These are phyloP conservation scores for Pogonomyrmex barbatus DNA, from an alignment of 1,140 invertebrate species.

Conservation along the genomic window DNA sequence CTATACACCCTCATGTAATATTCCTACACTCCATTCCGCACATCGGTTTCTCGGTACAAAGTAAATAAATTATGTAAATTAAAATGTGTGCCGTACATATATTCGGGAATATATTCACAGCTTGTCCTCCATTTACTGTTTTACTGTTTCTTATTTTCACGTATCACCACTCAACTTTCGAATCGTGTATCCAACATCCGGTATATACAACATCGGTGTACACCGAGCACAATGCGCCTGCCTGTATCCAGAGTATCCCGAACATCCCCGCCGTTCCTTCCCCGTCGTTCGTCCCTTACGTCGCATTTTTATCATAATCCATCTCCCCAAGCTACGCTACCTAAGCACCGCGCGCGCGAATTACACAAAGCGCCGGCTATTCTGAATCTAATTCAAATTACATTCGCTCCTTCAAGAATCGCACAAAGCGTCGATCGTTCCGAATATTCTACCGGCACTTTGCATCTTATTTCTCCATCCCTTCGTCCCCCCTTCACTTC, in stretches of 20 bases:
- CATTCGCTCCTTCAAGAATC: neutral
- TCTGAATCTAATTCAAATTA: neutral
- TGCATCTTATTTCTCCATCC: neutral
- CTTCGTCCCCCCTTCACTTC: no score
- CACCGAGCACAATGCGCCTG: neutral
- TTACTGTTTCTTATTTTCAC: neutral
- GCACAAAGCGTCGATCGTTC: no score
- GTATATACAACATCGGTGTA: no score
- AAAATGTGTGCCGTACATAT: neutral
- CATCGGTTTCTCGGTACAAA: neutral
- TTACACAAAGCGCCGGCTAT: neutral
- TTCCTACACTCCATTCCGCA: neutral
- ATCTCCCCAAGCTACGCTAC: neutral
- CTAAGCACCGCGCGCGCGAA: neutral
- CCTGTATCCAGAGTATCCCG: neutral
- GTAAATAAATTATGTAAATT: conserved; percentile 15
- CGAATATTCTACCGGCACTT: neutral
- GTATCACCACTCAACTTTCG: conserved; percentile 6
- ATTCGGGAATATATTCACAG: conserved; percentile 21
- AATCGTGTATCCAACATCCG: neutral
- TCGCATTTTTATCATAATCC: neutral
- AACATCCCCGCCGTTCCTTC: no score
- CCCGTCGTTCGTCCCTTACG: neutral
- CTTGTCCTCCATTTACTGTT: neutral
- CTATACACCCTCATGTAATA: neutral